Conservation (phyloP, 23 tunicate species). For the Ciona savignyi region DNA sequence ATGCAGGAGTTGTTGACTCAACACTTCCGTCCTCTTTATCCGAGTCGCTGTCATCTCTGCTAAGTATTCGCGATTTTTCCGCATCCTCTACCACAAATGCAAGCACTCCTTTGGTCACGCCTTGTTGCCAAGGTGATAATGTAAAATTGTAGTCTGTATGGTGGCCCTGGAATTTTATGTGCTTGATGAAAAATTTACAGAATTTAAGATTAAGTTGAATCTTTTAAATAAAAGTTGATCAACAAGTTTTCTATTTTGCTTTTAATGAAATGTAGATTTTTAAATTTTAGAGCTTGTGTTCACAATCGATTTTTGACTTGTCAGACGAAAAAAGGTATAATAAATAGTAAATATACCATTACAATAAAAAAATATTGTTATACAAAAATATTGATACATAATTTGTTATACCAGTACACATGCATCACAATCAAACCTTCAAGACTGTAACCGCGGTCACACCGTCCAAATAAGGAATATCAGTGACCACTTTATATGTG, state of each 20-base stretch:
- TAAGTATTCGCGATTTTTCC: slow-evolving; percentile 12
- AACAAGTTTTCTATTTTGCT: too few species aligned
- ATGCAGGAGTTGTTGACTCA: slow-evolving; percentile 37
- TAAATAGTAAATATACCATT: not conserved
- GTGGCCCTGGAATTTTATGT: slow-evolving; percentile 47
- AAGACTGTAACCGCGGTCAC: slow-evolving; percentile 23
- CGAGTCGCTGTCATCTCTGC: slow-evolving; percentile 63
- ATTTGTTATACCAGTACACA: not conserved
- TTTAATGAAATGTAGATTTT: too few species aligned
- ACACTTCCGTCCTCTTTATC: slow-evolving; percentile 37
- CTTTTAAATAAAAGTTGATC: too few species aligned
- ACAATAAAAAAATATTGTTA: not conserved
- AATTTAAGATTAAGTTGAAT: too few species aligned
- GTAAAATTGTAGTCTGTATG: slow-evolving; percentile 56
- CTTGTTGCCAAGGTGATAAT: slow-evolving; percentile 72
- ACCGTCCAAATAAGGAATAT: slow-evolving; percentile 78
- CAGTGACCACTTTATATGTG: slow-evolving; percentile 61
- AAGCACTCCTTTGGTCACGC: slow-evolving; percentile 46
- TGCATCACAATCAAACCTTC: slow-evolving; percentile 27
- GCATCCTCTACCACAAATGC: slow-evolving; percentile 71
- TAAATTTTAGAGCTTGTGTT: too few species aligned
- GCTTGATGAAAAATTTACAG: too few species aligned
- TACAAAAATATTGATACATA: too few species aligned
- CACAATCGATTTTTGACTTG: too few species aligned
- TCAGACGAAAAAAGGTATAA: too few species aligned